Percentiles rank a stretch among this genome's conserved stretches.
Conservation (phyloP, 2,797 vertebrate genomes). For the Alcedo quadribrachys region DNA sequence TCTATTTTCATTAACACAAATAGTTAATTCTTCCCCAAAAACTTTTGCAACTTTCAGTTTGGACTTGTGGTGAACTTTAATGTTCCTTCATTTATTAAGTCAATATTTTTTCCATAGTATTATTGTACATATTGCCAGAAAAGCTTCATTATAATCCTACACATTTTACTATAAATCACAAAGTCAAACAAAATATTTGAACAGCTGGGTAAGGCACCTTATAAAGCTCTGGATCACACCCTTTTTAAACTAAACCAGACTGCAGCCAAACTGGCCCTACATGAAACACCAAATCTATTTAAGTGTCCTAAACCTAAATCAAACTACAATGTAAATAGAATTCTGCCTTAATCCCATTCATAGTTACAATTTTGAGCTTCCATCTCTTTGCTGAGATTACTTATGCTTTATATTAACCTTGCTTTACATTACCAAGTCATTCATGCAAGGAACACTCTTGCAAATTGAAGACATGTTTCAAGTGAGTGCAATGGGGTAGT, state of each 20-base stretch:
- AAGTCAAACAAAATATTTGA: slow-evolving; percentile 81
- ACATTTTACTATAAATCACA: slow-evolving; percentile 75
- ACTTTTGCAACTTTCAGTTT: slow-evolving; percentile 53
- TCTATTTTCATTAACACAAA: slow-evolving; percentile 37
- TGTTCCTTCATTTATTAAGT: slow-evolving; percentile 70
- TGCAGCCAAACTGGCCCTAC: slow-evolving; percentile 51
- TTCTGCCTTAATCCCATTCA: slow-evolving; percentile 64
- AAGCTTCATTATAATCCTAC: slow-evolving; percentile 75
- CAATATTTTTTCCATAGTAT: slow-evolving; percentile 76
- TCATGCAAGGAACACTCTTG: not conserved
- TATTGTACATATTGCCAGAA: slow-evolving; percentile 71
- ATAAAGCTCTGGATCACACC: slow-evolving; percentile 73
- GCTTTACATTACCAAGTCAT: slow-evolving; percentile 26
- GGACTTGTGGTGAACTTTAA: slow-evolving; percentile 71
- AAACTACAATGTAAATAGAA: slow-evolving; percentile 56
- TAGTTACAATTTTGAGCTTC: slow-evolving; percentile 50
- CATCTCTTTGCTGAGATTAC: slow-evolving; percentile 56
- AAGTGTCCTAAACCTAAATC: slow-evolving; percentile 64
- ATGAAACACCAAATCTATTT: slow-evolving; percentile 59
- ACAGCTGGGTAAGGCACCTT: slow-evolving; percentile 77
- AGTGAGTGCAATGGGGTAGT: not conserved
- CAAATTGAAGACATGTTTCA: not conserved
- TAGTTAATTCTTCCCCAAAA: slow-evolving; percentile 42
- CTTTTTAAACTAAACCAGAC: slow-evolving; percentile 72
- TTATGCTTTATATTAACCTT: slow-evolving; percentile 17